Conservation (phyloP, 2,888 invertebrate genomes). For the Drosophila lutescens region DNA sequence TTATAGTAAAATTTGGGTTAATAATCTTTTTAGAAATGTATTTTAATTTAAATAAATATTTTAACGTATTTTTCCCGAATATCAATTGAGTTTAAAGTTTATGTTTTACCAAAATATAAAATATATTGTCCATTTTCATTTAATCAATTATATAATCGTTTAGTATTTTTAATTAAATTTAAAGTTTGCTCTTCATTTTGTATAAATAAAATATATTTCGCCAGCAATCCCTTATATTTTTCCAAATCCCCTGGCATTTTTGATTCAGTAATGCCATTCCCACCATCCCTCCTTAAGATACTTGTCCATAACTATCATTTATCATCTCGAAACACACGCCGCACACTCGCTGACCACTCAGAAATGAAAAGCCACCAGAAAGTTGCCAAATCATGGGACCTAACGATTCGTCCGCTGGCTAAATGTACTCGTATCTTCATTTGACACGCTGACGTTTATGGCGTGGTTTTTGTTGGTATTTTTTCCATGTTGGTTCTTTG, state of each 20-base stretch:
- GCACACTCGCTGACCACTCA: conserved; percentile 28
- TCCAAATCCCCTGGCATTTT: neutral
- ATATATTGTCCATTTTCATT: neutral
- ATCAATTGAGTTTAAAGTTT: too few relatives aligned
- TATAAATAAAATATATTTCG: too few relatives aligned
- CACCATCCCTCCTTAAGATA: neutral
- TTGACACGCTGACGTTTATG: conserved; percentile 66
- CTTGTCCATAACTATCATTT: conserved; percentile 22
- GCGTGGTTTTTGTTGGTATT: conserved; percentile 5
- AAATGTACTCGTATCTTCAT: conserved; percentile 49
- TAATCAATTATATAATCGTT: neutral
- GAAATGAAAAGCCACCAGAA: conserved; percentile 29
- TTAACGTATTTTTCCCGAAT: too few relatives aligned
- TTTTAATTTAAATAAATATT: too few relatives aligned
- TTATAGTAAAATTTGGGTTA: neutral
- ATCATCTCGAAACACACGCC: conserved; percentile 43
- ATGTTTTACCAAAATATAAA: too few relatives aligned
- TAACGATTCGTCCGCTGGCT: conserved; percentile 21
- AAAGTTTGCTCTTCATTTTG: neutral
- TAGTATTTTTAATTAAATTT: neutral
- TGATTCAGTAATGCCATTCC: neutral
- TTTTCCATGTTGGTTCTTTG: conserved; percentile 57
- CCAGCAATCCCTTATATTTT: neutral
- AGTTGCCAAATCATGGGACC: conserved; percentile 59
- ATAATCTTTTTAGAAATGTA: too few relatives aligned